Percentiles rank a stretch among this genome's conserved stretches.
These are phyloP conservation scores for Allygus modestus DNA, from an alignment of 2,888 invertebrate genomes.

Conservation along the genomic window DNA sequence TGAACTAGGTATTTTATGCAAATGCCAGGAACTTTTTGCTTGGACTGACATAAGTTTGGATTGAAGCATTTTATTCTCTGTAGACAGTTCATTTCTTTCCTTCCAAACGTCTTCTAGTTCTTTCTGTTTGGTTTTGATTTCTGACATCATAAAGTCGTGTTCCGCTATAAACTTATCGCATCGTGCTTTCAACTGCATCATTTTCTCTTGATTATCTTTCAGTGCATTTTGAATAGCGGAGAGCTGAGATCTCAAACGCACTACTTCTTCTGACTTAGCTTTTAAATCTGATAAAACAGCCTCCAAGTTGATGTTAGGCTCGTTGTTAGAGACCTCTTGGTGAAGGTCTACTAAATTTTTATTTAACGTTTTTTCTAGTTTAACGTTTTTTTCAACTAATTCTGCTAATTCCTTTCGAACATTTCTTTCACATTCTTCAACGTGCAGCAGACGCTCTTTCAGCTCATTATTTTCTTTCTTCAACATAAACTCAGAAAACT, in stretches of 20 bases:
- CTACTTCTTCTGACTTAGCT: constrained; percentile 31
- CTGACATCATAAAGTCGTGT: constrained; percentile 15
- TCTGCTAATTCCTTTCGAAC: not conserved
- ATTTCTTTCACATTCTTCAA: constrained; percentile 8
- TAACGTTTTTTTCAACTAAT: not conserved
- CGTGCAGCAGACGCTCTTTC: not conserved
- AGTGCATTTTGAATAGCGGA: constrained; percentile 3
- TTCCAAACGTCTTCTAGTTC: constrained; percentile 63
- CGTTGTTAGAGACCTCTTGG: not conserved
- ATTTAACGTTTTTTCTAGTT: constrained; percentile 17
- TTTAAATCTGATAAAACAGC: constrained; percentile 28
- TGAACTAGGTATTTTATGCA: constrained; percentile 21
- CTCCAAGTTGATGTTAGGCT: constrained; percentile 14
- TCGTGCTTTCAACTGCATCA: not conserved
- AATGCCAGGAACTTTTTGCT: not conserved
- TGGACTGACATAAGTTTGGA: constrained; percentile 59
- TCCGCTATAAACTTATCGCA: constrained; percentile 32
- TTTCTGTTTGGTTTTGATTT: constrained; percentile 31
- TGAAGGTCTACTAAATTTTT: constrained; percentile 6
- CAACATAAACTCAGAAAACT: constrained; percentile 27
- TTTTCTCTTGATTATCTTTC: constrained; percentile 18
- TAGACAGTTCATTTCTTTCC: constrained; percentile 63
- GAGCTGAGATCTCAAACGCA: constrained; percentile 6
- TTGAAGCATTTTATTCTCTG: constrained; percentile 62
- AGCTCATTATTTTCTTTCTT: constrained; percentile 50